Conservation (phyloP, 2,113 vertebrate species). For the Drymodes brunneopygia region DNA sequence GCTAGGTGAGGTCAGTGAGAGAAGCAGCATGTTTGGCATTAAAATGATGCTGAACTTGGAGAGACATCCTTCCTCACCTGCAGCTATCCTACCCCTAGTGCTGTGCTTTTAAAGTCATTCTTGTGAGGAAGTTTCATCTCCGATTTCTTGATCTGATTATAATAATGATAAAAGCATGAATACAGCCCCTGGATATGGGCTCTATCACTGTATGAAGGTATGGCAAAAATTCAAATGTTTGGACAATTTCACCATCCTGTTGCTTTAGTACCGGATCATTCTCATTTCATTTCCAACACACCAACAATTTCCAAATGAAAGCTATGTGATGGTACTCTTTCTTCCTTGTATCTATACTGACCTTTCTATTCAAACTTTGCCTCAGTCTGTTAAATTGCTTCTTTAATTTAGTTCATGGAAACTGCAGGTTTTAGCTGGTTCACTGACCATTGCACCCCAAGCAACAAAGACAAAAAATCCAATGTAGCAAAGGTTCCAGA, state of each 20-base stretch:
- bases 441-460: not conserved
- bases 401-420: not conserved
- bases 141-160: not conserved
- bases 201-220: not conserved
- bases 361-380: not conserved
- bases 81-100: not conserved
- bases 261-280: not conserved
- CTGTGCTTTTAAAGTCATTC: not conserved
- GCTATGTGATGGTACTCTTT: not conserved
- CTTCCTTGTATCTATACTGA: not conserved
- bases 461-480: not conserved
- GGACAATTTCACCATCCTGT: not conserved
- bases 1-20: not conserved
- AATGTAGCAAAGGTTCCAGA: not conserved
- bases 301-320: not conserved
- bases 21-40: not conserved
- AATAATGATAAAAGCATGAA: not conserved
- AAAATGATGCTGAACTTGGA: not conserved
- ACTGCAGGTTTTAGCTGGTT: not conserved
- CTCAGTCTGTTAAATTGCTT: not conserved
- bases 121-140: not conserved
- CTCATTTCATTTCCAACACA: not conserved
- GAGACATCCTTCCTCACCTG: not conserved
- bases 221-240: not conserved
- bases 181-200: not conserved